These are phyloP conservation scores for Cydia amplana DNA, from an alignment of 1,140 invertebrate species.

Conservation along the genomic window DNA sequence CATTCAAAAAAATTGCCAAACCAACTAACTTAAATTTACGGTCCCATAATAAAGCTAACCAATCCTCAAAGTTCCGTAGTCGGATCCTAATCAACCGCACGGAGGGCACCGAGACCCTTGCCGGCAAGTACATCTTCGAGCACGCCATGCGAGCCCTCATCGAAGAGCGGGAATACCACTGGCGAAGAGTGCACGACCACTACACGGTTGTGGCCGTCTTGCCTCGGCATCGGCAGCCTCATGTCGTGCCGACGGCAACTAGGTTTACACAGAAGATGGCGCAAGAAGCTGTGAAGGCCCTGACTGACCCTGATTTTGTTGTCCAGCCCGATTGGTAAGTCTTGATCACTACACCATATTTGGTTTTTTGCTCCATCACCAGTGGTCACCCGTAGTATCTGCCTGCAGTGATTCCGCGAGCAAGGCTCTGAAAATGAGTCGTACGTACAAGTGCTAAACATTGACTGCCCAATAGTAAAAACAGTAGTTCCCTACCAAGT, in stretches of 20 bases:
- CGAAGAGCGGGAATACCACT: constrained; percentile 61
- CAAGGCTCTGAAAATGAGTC: too few species aligned
- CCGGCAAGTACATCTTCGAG: constrained; percentile 61
- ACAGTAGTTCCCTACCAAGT: too few species aligned
- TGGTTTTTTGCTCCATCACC: too few species aligned
- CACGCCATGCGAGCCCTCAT: constrained; percentile 57
- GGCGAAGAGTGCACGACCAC: constrained; percentile 64
- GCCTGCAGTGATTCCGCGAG: too few species aligned
- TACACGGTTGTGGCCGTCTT: constrained; percentile 64
- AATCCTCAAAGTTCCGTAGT: constrained; percentile 59
- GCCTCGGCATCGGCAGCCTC: constrained; percentile 49
- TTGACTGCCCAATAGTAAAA: too few species aligned
- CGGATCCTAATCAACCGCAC: constrained; percentile 52
- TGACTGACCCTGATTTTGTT: constrained; percentile 58
- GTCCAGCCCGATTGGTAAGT: constrained; percentile 69
- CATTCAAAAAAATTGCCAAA: too few species aligned
- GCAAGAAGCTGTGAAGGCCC: constrained; percentile 51
- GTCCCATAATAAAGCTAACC: not conserved
- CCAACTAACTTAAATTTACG: not conserved
- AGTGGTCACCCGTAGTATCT: too few species aligned
- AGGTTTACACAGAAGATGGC: constrained; percentile 59
- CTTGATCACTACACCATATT: too few species aligned
- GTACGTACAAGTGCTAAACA: too few species aligned
- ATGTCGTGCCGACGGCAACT: constrained; percentile 44
- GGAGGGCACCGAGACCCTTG: constrained; percentile 53